These are phyloP conservation scores for Nycticorax nycticorax DNA, from an alignment of 2,113 vertebrate species.

Conservation along the genomic window DNA sequence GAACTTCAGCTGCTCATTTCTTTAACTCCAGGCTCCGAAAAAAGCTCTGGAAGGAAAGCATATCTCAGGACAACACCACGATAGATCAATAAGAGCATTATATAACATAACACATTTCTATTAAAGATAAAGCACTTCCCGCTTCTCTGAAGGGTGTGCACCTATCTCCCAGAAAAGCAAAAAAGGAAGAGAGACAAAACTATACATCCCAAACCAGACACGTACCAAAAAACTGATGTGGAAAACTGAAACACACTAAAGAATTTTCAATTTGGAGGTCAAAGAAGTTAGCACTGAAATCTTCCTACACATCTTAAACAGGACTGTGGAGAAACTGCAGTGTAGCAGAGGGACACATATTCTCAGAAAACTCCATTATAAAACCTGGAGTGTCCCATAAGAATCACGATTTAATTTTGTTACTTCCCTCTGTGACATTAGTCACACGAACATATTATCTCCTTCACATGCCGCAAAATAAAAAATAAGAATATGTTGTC, in stretches of 20 bases:
- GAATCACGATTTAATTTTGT: neutral
- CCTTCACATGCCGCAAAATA: neutral
- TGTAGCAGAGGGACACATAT: neutral
- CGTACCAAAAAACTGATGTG: neutral
- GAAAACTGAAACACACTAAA: neutral
- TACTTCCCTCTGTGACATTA: neutral
- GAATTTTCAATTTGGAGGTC: neutral
- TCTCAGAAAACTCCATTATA: neutral
- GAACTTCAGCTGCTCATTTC: conserved; percentile 42
- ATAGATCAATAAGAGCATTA: neutral
- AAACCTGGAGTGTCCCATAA: neutral
- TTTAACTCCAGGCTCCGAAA: neutral
- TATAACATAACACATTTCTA: neutral
- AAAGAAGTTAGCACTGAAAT: neutral
- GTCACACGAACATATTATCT: neutral
- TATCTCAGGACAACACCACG: neutral
- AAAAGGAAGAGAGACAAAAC: neutral
- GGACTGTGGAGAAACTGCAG: neutral
- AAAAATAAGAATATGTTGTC: neutral
- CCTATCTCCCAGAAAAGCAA: neutral
- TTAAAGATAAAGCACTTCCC: neutral
- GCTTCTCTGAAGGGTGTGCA: neutral
- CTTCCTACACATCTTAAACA: neutral
- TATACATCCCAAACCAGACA: neutral
- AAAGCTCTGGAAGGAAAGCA: neutral